phyloP scores from a whole-genome alignment of 2,888 invertebrate genomes.

The Drosophila bunnanda region DNA sequence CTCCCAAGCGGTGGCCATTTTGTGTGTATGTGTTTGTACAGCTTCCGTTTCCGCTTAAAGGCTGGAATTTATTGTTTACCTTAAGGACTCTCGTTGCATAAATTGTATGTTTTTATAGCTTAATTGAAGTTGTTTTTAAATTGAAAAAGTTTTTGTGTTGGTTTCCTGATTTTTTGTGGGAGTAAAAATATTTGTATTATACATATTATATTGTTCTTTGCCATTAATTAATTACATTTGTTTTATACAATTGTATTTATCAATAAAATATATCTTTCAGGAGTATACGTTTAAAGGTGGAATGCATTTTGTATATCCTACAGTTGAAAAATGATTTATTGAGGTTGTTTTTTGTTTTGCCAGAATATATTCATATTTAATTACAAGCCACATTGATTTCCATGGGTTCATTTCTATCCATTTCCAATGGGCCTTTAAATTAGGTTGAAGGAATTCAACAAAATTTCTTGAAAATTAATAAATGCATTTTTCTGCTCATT shows the following conservation, averaged over 20 bases:
- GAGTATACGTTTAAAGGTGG: not conserved
- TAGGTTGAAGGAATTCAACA: not conserved
- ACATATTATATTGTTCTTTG: not conserved
- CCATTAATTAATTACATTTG: not conserved
- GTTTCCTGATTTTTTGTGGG: not conserved
- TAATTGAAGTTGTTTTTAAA: not conserved
- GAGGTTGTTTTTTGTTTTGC: not conserved
- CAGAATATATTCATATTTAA: not conserved
- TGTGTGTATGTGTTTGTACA: conserved; percentile 30
- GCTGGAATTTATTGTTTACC: conserved; percentile 45
- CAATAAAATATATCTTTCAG: not conserved
- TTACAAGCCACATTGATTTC: not conserved
- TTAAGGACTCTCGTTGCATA: conserved; percentile 5
- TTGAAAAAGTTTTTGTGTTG: not conserved
- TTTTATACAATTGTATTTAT: not conserved
- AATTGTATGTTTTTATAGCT: not conserved
- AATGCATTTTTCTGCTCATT: conserved; percentile 19
- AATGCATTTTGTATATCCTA: not conserved
- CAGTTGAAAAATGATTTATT: not conserved
- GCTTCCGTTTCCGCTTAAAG: conserved; percentile 39
- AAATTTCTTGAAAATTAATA: not conserved
- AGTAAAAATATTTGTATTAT: not conserved
- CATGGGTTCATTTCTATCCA: not conserved
- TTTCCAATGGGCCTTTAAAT: too few relatives aligned
- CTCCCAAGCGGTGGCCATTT: conserved; percentile 44